Percentiles rank a stretch among this genome's conserved stretches.
These are phyloP conservation scores for Clarias pachynema DNA, from an alignment of 2,797 vertebrate species.

Conservation along the genomic window DNA sequence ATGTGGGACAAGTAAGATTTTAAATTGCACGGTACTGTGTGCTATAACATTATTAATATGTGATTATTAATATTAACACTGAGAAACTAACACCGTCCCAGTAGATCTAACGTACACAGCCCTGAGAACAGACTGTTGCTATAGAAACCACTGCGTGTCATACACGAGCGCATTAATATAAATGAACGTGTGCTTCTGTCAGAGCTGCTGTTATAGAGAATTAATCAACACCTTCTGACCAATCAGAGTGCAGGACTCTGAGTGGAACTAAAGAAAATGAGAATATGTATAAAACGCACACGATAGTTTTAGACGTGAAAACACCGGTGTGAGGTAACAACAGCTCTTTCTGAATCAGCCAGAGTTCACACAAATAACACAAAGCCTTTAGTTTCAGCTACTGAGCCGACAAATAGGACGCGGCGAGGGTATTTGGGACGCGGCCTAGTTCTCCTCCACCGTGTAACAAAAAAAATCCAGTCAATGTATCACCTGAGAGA, in stretches of 20 bases:
- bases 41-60: neutral
- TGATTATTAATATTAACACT: neutral
- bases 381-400: conserved; percentile 3
- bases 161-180: neutral
- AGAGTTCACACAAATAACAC: neutral
- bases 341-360: neutral
- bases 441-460: conserved; percentile 16
- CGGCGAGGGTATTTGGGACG: conserved; percentile 5
- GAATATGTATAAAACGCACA: neutral
- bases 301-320: neutral
- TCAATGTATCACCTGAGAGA: neutral
- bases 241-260: neutral
- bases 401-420: neutral
- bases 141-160: neutral
- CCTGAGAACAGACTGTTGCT: neutral
- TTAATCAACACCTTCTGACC: neutral
- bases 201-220: neutral
- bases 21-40: neutral
- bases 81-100: neutral
- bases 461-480: neutral
- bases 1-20: no score
- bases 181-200: no score
- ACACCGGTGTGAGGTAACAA: neutral
- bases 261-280: neutral
- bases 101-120: neutral